Evolutionary conservation across 2,113 vertebrate species (phyloP).

Genomic region (Terrapene triunguis): DNA sequence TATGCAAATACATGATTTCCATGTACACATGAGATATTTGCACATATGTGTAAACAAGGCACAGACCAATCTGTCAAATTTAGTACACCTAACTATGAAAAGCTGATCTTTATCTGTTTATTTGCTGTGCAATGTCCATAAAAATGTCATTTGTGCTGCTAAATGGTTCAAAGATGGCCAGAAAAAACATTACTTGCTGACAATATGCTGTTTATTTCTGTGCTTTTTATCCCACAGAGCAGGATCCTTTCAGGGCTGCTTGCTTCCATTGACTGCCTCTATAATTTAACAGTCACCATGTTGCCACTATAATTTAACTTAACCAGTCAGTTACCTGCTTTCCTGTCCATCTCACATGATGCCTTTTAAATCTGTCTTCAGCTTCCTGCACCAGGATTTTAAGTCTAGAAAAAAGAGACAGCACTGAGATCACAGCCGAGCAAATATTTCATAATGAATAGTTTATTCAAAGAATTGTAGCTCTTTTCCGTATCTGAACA

Average conservation of each 20-base stretch:
- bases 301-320: neutral
- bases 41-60: neutral
- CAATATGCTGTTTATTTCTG: neutral
- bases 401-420: neutral
- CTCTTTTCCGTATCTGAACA: neutral
- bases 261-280: neutral
- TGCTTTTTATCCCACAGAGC: neutral
- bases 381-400: conserved; percentile 20
- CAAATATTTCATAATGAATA: neutral
- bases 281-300: neutral
- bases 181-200: neutral
- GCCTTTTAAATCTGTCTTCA: conserved; percentile 5
- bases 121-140: neutral
- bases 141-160: neutral
- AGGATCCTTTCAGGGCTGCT: neutral
- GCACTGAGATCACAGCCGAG: neutral
- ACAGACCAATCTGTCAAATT: fast-evolving
- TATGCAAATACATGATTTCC: neutral
- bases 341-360: neutral
- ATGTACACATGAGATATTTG: neutral
- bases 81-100: neutral
- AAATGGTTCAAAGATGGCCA: neutral
- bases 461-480: neutral
- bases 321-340: neutral
- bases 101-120: neutral